A percentile compares a stretch with the other conserved stretches of the same genome.
These are phyloP conservation scores for Hipposideros armiger DNA, from an alignment of 2,113 vertebrate species.

Conservation along the genomic window DNA sequence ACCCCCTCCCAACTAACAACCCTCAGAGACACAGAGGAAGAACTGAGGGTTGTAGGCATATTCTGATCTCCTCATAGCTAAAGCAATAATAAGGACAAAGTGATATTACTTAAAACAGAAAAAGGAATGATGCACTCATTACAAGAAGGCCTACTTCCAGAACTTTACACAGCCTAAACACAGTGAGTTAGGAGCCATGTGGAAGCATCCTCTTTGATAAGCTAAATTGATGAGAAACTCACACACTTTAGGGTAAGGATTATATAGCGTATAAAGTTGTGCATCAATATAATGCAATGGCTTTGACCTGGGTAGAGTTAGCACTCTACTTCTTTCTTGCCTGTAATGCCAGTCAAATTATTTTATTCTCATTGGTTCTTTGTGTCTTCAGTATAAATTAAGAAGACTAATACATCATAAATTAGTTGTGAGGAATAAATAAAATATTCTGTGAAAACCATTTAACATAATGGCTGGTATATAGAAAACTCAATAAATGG, in stretches of 20 bases:
- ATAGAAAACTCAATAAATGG: neutral
- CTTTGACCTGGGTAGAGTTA: neutral
- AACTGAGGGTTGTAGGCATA: neutral
- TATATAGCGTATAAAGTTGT: neutral
- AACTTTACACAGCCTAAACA: neutral
- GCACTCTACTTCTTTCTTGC: neutral
- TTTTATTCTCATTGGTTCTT: neutral
- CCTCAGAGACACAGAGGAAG: too few species aligned
- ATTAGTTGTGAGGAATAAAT: neutral
- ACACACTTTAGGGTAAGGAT: rapidly evolving
- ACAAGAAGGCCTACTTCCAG: neutral
- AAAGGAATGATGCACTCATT: neutral
- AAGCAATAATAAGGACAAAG: neutral
- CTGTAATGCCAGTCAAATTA: neutral
- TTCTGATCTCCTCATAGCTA: neutral
- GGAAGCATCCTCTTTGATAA: neutral
- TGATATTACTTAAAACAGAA: neutral
- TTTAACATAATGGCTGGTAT: neutral
- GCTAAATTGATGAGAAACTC: neutral
- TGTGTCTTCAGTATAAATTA: neutral
- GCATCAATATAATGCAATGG: rapidly evolving
- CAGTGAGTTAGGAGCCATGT: neutral
- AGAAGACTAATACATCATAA: neutral
- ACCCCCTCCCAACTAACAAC: too few species aligned
- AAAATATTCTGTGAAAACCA: neutral